Conservation (phyloP, 2,113 vertebrate genomes). For the Amphiprion ocellaris region DNA sequence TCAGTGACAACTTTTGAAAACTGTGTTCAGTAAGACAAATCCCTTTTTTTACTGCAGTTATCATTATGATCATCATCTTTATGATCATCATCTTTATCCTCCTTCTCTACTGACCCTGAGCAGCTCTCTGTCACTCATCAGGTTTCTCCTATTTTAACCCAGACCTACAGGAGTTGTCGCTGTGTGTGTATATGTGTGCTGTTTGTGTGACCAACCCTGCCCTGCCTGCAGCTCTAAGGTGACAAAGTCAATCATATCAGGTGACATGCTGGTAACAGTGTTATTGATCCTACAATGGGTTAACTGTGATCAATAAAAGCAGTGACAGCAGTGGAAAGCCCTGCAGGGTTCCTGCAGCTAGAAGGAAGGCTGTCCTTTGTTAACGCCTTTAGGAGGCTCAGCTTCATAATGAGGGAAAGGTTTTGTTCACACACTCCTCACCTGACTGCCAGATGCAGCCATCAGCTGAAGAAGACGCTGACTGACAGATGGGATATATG, state of each 20-base stretch:
- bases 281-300: slow-evolving; percentile 47
- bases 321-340: slow-evolving; percentile 34
- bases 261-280: slow-evolving; percentile 2
- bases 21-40: no score
- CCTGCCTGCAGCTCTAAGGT: slow-evolving; percentile 34
- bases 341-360: slow-evolving; percentile 4
- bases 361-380: slow-evolving; percentile 40
- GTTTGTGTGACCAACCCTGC: slow-evolving; percentile 4
- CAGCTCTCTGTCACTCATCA: background rate
- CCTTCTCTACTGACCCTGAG: background rate
- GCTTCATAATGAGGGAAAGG: slow-evolving; percentile 15
- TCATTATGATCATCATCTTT: no score
- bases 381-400: slow-evolving; percentile 16
- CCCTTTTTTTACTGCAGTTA: no score
- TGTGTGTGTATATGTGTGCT: background rate
- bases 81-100: no score
- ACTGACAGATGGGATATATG: slow-evolving; percentile 51
- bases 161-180: no score
- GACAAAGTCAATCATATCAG: slow-evolving; percentile 46
- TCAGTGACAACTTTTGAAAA: no score
- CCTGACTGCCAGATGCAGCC: slow-evolving; percentile 22
- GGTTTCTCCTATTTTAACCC: background rate
- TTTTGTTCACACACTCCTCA: slow-evolving; percentile 42
- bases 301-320: slow-evolving; percentile 47
- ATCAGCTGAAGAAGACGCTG: background rate